Percentiles rank a stretch among this genome's conserved stretches.
Conservation (phyloP, 2,113 vertebrate genomes). For the Corythornis vintsioides region DNA sequence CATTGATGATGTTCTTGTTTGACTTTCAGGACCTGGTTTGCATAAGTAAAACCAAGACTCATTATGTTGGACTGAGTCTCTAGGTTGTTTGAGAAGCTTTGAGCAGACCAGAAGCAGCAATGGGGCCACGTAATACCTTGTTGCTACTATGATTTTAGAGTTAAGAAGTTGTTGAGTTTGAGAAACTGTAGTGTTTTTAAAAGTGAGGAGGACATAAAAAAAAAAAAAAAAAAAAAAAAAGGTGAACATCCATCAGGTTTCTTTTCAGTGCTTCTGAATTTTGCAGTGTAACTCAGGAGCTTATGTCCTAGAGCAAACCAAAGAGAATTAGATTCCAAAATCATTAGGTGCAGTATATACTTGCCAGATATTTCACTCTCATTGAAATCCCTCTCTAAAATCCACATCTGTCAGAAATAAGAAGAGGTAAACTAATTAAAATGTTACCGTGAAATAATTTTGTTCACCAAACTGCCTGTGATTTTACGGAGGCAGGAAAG, state of each 20-base stretch:
- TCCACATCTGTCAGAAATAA: constrained; percentile 2
- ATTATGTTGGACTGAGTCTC: not conserved
- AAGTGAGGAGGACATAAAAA: not conserved
- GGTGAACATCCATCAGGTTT: not conserved
- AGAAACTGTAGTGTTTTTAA: not conserved
- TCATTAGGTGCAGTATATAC: not conserved
- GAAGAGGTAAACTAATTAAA: constrained; percentile 36
- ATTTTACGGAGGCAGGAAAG: too few relatives aligned
- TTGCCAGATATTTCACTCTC: not conserved
- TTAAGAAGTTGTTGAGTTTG: not conserved
- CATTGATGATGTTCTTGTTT: not conserved
- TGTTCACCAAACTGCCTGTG: too few relatives aligned
- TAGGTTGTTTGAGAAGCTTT: not conserved
- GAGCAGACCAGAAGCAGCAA: not conserved
- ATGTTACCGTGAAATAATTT: too few relatives aligned
- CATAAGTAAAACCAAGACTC: not conserved
- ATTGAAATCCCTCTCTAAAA: not conserved
- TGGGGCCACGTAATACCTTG: not conserved
- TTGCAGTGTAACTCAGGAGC: not conserved
- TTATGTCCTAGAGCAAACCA: not conserved
- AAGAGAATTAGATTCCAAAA: rapidly evolving
- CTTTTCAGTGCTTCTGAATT: not conserved
- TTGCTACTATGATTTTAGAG: not conserved
- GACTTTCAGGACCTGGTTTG: not conserved
- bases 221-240: not conserved